These are phyloP conservation scores for Hemicentrotus pulcherrimus DNA, from an alignment of 35 echinoderm and acorn worm species.

Conservation along the genomic window DNA sequence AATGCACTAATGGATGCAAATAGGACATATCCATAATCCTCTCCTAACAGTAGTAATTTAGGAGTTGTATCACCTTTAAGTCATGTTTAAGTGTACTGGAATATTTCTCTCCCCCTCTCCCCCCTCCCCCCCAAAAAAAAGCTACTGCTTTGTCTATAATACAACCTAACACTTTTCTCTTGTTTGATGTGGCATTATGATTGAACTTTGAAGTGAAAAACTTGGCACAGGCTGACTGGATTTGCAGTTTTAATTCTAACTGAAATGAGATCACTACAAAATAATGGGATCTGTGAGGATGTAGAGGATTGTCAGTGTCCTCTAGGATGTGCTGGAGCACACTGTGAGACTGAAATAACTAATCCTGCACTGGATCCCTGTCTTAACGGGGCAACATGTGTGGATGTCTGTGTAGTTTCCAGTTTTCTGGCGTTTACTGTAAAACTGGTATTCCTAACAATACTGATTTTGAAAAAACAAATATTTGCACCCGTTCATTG, in stretches of 20 bases:
- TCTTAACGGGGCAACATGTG: slow-evolving; percentile 33
- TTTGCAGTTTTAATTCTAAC: neutral
- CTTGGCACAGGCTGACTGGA: neutral
- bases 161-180: neutral
- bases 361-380: slow-evolving; percentile 41
- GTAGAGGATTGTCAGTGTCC: slow-evolving; percentile 30
- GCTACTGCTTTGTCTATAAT: neutral
- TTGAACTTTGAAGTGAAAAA: neutral
- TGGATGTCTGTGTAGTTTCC: slow-evolving; percentile 12
- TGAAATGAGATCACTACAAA: neutral
- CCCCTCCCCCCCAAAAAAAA: no score
- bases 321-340: neutral
- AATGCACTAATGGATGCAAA: no score
- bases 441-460: neutral
- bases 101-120: no score
- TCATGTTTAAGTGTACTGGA: no score
- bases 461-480: no score
- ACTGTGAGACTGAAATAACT: slow-evolving; percentile 40
- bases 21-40: no score
- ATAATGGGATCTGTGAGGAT: slow-evolving; percentile 27
- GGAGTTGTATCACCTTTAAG: no score
- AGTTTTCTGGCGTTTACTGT: neutral
- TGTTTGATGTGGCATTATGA: neutral
- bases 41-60: no score
- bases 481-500: no score